Base-by-base conservation (phyloP, 2,888 invertebrate genomes). In the Pyrgus malvae region DNA sequence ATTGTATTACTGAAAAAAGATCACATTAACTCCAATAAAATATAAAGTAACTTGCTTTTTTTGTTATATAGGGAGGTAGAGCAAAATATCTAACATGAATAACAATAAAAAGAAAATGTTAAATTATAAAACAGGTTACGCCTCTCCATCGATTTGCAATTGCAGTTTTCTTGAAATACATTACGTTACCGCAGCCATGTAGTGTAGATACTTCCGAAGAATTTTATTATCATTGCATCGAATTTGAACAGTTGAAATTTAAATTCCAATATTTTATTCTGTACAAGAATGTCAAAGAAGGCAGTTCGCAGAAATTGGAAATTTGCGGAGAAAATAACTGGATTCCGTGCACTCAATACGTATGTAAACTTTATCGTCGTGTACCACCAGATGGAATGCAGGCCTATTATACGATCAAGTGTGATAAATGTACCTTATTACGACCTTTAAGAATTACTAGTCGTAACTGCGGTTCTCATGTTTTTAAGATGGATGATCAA, bases 281-380 rank as follows among this genome's bases (percentile, higher is more conserved):
- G 37, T 17, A 16, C 9, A 37, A 16, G 17, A 37, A 37, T 7
- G n/a, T n/a, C n/a, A n/a, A n/a, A 19, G 29, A 44, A 11, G 14
- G 16, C 17, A 19, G 21, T 49, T 17, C 25, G 50, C 50, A 48
- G 35, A 44, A 35, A 44, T 44, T 42, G 35, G 27, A 35, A 50
- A 51, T 44, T 35, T 12, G 16, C 42, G 50, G 42, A 44, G 50
- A 51, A 51, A 51, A 44, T 44, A 51, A 44, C 50, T 42, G 41
- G 41, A 41, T 35, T 41, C 29, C 16, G 19, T 37, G 35, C 14
- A 19, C 17, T 5, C 21, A 21, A 12, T 3, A 41, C 25, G 41
- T 14, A 25, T 25, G 31, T n/a, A n/a, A n/a, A n/a, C 9, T 14
- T 35, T 35, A 14, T 42, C 16, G 11, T n/a, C 19, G 11, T 12